These are phyloP conservation scores for Polypterus bichir DNA, from an alignment of 2,113 vertebrate species.

Conservation along the genomic window DNA sequence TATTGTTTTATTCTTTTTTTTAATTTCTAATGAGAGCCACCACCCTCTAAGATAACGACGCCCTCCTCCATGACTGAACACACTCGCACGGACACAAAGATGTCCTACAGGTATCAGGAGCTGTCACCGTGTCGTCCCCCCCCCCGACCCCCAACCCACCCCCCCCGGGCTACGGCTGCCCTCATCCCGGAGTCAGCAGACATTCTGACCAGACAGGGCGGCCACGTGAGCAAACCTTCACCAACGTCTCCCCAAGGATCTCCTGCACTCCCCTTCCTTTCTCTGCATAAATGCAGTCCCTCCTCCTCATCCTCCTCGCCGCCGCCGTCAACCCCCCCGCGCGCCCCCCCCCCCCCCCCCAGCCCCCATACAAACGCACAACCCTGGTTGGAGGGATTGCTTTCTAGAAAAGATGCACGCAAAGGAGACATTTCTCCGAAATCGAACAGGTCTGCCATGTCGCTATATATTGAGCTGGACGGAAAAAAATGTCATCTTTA, in stretches of 20 bases:
- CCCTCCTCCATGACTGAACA: conserved; percentile 4
- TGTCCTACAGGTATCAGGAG: conserved; percentile 20
- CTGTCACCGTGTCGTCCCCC: conserved; percentile 13
- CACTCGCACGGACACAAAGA: conserved; percentile 1
- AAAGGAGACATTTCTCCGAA: too few species aligned
- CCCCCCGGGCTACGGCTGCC: conserved; percentile 17
- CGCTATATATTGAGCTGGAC: too few species aligned
- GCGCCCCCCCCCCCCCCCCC: conserved; percentile 10
- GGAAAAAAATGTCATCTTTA: too few species aligned
- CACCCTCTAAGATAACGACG: neutral
- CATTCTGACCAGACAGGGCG: conserved; percentile 21
- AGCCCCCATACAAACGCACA: conserved; percentile 22
- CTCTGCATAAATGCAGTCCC: conserved; percentile 5
- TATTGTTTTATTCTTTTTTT: too few species aligned
- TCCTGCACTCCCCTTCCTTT: conserved; percentile 30
- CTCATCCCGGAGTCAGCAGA: conserved; percentile 35
- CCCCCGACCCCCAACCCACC: neutral
- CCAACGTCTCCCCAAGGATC: conserved; percentile 28
- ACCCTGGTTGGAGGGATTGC: conserved; percentile 3
- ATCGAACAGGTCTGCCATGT: too few species aligned
- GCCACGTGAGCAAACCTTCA: conserved; percentile 13
- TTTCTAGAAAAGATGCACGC: too few species aligned
- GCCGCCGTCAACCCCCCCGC: too few species aligned
- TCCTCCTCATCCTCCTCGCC: neutral
- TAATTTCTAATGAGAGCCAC: neutral